Evolutionary conservation across 2,113 vertebrate species (phyloP).

Genomic region (Holacanthus passer): DNA sequence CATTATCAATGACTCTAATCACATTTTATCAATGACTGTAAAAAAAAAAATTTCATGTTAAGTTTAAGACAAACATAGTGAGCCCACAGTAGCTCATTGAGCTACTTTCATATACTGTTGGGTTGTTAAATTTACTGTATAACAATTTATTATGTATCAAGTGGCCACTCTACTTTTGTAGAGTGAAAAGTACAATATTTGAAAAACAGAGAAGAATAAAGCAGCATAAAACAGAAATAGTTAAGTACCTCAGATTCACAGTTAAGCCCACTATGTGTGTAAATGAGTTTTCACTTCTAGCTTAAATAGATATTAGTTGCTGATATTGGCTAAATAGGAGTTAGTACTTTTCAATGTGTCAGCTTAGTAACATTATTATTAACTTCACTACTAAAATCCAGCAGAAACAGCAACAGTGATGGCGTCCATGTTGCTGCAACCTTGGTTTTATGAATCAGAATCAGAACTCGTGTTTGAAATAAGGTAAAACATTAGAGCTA

Average conservation of each 20-base stretch:
- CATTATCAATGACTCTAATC: background rate
- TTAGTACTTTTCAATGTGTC: background rate
- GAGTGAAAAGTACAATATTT: background rate
- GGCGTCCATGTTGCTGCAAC: background rate
- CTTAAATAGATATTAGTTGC: background rate
- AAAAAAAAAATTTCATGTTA: too few relatives aligned
- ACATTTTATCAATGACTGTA: background rate
- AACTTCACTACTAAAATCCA: background rate
- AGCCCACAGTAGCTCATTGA: background rate
- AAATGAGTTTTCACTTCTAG: background rate
- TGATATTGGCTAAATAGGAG: background rate
- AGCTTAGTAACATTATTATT: background rate
- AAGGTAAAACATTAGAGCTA: too few relatives aligned
- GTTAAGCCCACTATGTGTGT: background rate
- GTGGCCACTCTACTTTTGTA: too few relatives aligned
- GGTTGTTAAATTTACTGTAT: too few relatives aligned
- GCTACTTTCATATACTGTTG: too few relatives aligned
- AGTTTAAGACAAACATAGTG: background rate
- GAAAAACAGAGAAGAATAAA: background rate
- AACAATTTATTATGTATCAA: too few relatives aligned
- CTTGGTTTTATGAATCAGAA: too few relatives aligned
- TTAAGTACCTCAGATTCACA: background rate
- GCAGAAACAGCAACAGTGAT: background rate
- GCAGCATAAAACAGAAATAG: background rate
- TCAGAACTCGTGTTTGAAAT: too few relatives aligned